Conservation (phyloP, 1,140 invertebrate genomes). For the Drosophila sp. region DNA sequence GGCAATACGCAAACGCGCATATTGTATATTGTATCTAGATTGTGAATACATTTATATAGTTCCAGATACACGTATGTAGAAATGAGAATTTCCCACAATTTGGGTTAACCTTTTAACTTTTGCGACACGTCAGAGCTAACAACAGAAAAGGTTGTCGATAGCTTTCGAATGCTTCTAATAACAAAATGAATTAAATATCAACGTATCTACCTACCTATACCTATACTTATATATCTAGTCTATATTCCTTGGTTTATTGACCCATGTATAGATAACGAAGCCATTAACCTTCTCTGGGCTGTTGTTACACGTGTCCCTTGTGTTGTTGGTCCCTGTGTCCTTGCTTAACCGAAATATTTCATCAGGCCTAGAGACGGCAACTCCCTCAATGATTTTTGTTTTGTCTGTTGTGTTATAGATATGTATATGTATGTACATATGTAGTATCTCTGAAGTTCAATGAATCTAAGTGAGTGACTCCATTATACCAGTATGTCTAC, state of each 20-base stretch:
- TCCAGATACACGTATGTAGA: too few species aligned
- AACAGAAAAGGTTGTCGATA: neutral
- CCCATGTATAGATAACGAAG: neutral
- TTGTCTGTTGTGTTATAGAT: neutral
- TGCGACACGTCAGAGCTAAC: neutral
- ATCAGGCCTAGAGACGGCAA: neutral
- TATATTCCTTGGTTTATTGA: neutral
- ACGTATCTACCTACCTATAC: too few species aligned
- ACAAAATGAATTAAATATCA: neutral
- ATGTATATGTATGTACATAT: too few species aligned
- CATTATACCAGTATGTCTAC: neutral
- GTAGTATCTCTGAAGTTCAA: constrained; percentile 1
- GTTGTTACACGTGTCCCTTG: neutral
- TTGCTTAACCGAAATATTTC: neutral
- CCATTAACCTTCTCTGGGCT: constrained; percentile 1
- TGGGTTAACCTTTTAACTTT: constrained; percentile 2
- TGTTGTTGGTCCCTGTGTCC: neutral
- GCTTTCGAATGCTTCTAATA: neutral
- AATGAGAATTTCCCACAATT: neutral
- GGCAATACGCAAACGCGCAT: neutral
- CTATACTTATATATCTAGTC: too few species aligned
- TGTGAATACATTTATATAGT: too few species aligned
- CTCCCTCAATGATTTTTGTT: neutral
- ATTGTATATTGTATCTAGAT: too few species aligned
- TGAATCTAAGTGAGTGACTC: neutral